Base-by-base conservation (phyloP, 2,797 vertebrate genomes). In the Pseudochaenichthys georgianus region DNA sequence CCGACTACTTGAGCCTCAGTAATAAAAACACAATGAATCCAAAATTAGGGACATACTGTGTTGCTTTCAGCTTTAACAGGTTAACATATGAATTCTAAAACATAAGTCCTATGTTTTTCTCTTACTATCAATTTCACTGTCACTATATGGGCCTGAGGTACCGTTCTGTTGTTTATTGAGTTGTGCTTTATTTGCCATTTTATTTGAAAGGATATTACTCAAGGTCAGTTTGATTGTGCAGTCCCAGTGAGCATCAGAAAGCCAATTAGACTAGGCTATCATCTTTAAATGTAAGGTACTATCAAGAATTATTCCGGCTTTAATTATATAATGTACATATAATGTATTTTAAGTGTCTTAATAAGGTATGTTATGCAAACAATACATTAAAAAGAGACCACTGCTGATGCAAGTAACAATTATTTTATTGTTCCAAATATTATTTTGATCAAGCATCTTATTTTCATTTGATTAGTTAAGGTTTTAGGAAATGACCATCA, bases 1-100 rank as follows among this genome's bases (percentile, higher is more conserved):
- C 23, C 7, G 9, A 34, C 42, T 47, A 74, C 48, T 61, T 53
- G 16, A 73, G 61, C 60, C 47, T 58, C 9, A n/a, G 43, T 61
- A 42, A 42, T 41, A 45, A 62, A 60, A 46, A 55, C 45, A 59
- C 16, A 45, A 19, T 42, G 28, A 72, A 42, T 42, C 21, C 15
- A 21, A 54, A 58, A 51, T 10, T n/a, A 38, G 10, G 57, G 42
- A 9, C 51, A 42, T 3, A 51, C 21, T 41, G 17, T 28, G 21
- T 10, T 8, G 3, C 21, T 31, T 69, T 21, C 57, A 64, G 66
- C 48, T 77, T 74, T 46, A 31, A 23, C 23, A 23, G 23, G 23
- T 23, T 23, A 23, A 59, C 2, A 5, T 48, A 62, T 48, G 8
- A 58, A 68, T 5, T 31, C 38, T 43, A n/a, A 69, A 60, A 64